Evolutionary conservation across 2,797 vertebrate genomes (phyloP).

Genomic region (Paratrypauchen microcephalus): DNA sequence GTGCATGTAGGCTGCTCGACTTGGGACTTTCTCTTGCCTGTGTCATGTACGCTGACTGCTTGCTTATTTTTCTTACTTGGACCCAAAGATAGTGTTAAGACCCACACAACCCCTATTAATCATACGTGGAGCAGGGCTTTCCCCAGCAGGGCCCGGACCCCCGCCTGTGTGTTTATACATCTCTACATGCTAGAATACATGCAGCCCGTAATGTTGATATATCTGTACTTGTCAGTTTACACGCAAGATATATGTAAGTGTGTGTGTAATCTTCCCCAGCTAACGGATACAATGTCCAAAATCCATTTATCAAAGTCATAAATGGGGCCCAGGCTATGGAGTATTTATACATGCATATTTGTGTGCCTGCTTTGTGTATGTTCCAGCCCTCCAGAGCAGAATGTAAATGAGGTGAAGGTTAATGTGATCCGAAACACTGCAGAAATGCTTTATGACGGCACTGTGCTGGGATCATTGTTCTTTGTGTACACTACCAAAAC

Average conservation of each 20-base stretch:
- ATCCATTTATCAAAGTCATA: conserved; percentile 81
- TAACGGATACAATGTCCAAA: conserved; percentile 61
- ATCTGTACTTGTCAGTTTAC: conserved; percentile 47
- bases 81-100: conserved; percentile 69
- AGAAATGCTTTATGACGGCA: conserved; percentile 1
- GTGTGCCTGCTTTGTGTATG: conserved; percentile 19
- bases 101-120: conserved; percentile 74
- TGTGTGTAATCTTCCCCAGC: conserved; percentile 25
- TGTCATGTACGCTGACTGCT: conserved; percentile 77
- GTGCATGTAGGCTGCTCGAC: conserved; percentile 27
- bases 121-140: conserved; percentile 70
- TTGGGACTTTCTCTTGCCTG: conserved; percentile 66
- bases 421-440: conserved; percentile 16
- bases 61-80: conserved; percentile 82
- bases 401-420: conserved; percentile 1
- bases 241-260: conserved; percentile 22
- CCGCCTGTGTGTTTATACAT: conserved; percentile 44
- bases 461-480: not conserved
- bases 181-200: conserved; percentile 30
- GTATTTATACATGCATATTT: conserved; percentile 22
- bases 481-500: not conserved
- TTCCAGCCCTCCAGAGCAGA: conserved; percentile 25
- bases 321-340: conserved; percentile 52
- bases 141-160: conserved; percentile 60
- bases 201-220: conserved; percentile 37